Evolutionary conservation across 2,797 vertebrate species (phyloP), one percentile per base, ranked within the genome.

Genomic region (Hyperoplus immaculatus): DNA sequence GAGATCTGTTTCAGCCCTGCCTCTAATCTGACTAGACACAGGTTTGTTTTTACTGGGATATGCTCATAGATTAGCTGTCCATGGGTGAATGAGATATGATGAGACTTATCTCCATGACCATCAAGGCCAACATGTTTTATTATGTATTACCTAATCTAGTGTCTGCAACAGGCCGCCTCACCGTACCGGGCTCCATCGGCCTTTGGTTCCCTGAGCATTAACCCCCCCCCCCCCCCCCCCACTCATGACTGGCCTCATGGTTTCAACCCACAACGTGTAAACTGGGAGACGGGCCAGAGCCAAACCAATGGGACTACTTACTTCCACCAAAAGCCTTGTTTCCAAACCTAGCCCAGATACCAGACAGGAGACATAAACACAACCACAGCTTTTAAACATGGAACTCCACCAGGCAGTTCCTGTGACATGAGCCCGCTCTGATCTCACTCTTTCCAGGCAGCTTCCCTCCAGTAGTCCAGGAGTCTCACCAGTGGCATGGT

Each of bases 351-450:
- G 64, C 84, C 85, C 83, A 76, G 83, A 80, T 75, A 78, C 82
- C 88, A 93, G 90, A 91, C 91, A 89, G 86, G 77, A 92, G 91
- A 93, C 91, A 89, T 91, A 92, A 93, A 94, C 87, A 92, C 73
- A 29, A 29, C 71, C 77, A 21, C 16, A 73, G 82, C 71, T 89
- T 29, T 91, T 83, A 80, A 85, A 90, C 80, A 89, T 82, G 85
- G 91, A 93, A 92, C 87, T 89, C 90, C 86, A 88, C 13, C 58
- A 41, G 82, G 88, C 81, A 3, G 29, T 29, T 29, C 29, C 87
- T 84, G 89, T 83, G 80, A 88, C 87, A 92, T 84, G 80, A 77
- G 86, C 92, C 43, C 50, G 86, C 74, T 82, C 86, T 93, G 90
- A 93, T 88, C 88, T 93, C 91, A 92, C 84, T 87, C 80, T 92